Evolutionary conservation across 2,888 invertebrate species (phyloP), one percentile per base, ranked within the genome.

Genomic region (Stramonita haemastoma): DNA sequence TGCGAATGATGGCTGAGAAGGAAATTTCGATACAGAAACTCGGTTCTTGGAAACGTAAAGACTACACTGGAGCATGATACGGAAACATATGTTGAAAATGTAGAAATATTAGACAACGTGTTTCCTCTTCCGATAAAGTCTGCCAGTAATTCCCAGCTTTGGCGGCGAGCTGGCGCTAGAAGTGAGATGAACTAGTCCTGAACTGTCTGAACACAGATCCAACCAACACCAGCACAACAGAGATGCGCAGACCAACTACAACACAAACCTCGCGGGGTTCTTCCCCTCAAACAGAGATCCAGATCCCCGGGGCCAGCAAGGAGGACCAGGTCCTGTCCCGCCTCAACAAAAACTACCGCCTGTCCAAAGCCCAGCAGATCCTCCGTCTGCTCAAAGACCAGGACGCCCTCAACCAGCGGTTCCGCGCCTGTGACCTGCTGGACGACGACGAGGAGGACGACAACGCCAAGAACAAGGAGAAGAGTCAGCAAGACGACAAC

Each of bases 361-460:
- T 93, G 89, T 92, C 93, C 29, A 94, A 94, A 87, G 93, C 93
- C 22, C 92, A 93, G 70, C 94, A 93, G 85, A 93, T 94, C 57
- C 88, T 94, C 0, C 87, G 94, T 46, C 91, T 94, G 34, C 88
- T 94, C 56, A 91, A 91, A 46, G 94, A 94, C 85, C 93, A 93
- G 83, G 93, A 94, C 87, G 91, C 90, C 36, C 83, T 93, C 17
- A 93, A 92, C 56, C 90, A 91, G 29, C 90, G 90, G 34, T 90
- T 93, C 77, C 85, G 92, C 17, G 92, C 93, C 22, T 90, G 90
- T 86, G 91, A 90, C 1, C 77, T 91, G 46, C 86, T 91, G 57
- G 91, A 92, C 13, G n/a, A n/a, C n/a, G n/a, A n/a, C n/a, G 84
- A 84, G 17, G 56, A 84, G 15, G 84, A 81, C 87, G 83, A 36